phyloP scores from a whole-genome alignment of 2,888 invertebrate genomes.

The Cantharis nigra region DNA sequence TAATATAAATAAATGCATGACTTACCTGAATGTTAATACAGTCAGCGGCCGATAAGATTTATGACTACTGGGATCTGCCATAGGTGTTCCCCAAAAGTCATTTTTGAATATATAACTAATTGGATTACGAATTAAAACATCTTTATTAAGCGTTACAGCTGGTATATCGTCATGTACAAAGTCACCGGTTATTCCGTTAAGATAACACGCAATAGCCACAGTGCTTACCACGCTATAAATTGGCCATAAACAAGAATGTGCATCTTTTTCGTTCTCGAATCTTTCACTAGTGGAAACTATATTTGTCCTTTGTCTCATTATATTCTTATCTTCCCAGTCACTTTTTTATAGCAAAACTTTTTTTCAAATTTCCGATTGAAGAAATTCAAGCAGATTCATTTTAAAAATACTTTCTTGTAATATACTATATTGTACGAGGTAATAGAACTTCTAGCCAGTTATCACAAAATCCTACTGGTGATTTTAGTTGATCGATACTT shows the following conservation, averaged over 20 bases:
- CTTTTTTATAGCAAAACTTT: constrained; percentile 29
- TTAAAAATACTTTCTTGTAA: constrained; percentile 22
- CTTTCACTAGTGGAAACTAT: constrained; percentile 51
- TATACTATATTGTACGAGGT: constrained; percentile 10
- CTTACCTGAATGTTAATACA: constrained; percentile 81
- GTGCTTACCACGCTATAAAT: constrained; percentile 67
- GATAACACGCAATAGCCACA: constrained; percentile 71
- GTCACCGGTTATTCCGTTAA: constrained; percentile 76
- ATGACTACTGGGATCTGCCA: constrained; percentile 81
- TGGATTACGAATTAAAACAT: constrained; percentile 72
- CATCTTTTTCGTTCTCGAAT: constrained; percentile 51
- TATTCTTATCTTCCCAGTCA: constrained; percentile 23
- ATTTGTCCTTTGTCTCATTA: constrained; percentile 58
- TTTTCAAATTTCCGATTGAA: constrained; percentile 22
- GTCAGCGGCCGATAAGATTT: constrained; percentile 87
- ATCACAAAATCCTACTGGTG: neutral
- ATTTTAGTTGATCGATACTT: neutral
- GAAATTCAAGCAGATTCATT: constrained; percentile 29
- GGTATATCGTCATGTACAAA: constrained; percentile 90
- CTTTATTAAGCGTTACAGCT: constrained; percentile 79
- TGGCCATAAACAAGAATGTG: constrained; percentile 61
- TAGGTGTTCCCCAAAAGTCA: constrained; percentile 91
- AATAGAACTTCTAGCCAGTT: neutral
- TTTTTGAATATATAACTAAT: constrained; percentile 69
- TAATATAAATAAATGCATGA: neutral